phyloP scores from a whole-genome alignment of 2,113 vertebrate species.

The Callaeas wilsoni region DNA sequence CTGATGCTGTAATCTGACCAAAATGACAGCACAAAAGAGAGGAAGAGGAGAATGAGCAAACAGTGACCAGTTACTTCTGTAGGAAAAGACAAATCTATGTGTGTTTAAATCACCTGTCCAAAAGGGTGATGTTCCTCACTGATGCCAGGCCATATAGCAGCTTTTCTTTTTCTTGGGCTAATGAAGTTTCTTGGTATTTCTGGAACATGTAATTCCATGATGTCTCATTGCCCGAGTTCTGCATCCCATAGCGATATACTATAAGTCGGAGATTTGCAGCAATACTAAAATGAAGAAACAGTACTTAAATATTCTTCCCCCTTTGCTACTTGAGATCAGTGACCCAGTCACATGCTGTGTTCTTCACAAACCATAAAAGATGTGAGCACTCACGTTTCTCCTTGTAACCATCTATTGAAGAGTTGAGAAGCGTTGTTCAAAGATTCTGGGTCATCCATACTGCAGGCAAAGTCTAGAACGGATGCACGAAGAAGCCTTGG shows the following conservation, averaged over 20 bases:
- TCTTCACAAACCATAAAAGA: not conserved
- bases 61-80: not conserved
- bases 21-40: not conserved
- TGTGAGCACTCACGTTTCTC: constrained; percentile 41
- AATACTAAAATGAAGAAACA: constrained; percentile 64
- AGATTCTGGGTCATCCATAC: constrained; percentile 72
- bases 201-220: constrained; percentile 84
- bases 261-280: constrained; percentile 86
- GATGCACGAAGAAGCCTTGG: constrained; percentile 85
- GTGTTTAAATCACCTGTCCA: constrained; percentile 74
- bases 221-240: constrained; percentile 69
- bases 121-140: constrained; percentile 75
- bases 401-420: constrained; percentile 79
- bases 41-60: not conserved
- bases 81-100: not conserved
- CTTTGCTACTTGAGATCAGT: not conserved
- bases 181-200: constrained; percentile 73
- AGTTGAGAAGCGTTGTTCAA: constrained; percentile 69
- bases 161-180: constrained; percentile 98
- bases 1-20: not conserved
- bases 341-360: not conserved
- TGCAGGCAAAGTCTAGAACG: constrained; percentile 83
- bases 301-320: not conserved
- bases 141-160: constrained; percentile 92
- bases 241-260: constrained; percentile 93